Conservation (phyloP, 2,113 vertebrate genomes). For the Sapayoa aenigma region DNA sequence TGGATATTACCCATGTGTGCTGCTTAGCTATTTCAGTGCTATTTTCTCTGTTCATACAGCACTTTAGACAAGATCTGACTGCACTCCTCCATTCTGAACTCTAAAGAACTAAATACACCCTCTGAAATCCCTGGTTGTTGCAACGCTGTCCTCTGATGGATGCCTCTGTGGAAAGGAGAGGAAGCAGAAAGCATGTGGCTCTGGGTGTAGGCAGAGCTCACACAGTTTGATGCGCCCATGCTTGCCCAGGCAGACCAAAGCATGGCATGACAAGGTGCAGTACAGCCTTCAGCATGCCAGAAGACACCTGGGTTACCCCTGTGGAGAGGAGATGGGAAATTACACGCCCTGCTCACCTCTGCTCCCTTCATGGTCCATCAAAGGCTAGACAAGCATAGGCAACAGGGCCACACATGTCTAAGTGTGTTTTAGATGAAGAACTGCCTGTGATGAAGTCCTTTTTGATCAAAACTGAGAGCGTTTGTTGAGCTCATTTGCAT, state of each 20-base stretch:
- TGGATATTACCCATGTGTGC: fast-evolving
- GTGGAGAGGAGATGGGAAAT: neutral
- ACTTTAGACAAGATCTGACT: neutral
- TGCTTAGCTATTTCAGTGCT: neutral
- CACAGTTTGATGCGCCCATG: fast-evolving
- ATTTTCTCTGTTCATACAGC: neutral
- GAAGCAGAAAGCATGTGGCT: neutral
- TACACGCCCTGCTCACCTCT: neutral
- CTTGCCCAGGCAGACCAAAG: neutral
- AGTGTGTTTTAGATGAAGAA: neutral
- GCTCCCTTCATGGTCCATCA: neutral
- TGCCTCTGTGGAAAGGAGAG: neutral
- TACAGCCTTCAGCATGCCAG: neutral
- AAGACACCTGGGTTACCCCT: neutral
- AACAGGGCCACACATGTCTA: neutral
- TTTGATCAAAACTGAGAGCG: neutral
- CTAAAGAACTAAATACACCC: neutral
- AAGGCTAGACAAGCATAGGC: neutral
- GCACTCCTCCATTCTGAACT: neutral
- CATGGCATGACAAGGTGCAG: fast-evolving
- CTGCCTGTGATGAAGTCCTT: neutral
- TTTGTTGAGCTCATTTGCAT: neutral
- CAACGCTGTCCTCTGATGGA: neutral
- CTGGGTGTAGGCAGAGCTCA: neutral
- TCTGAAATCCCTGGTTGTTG: neutral